Evolutionary conservation across 1,140 invertebrate genomes (phyloP).

Genomic region (Paraescarpia echinospica): DNA sequence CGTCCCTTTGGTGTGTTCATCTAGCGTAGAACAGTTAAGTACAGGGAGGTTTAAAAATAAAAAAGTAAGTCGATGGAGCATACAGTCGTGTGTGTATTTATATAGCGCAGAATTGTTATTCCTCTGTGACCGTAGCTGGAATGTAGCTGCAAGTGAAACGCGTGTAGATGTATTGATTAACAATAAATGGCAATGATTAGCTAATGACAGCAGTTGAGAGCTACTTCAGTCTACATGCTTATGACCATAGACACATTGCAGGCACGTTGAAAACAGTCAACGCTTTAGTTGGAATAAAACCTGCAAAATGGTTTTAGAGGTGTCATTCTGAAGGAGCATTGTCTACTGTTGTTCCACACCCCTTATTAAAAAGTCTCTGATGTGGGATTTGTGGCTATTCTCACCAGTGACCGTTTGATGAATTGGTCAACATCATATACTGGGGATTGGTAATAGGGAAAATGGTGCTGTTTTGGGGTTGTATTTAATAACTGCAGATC

Average conservation of each 20-base stretch:
- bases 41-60: background rate
- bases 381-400: background rate
- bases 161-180: conserved; percentile 6
- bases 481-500: background rate
- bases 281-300: background rate
- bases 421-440: background rate
- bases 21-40: background rate
- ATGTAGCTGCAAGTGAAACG: background rate
- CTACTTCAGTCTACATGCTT: background rate
- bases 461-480: background rate
- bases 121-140: background rate
- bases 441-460: background rate
- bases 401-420: background rate
- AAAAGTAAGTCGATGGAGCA: background rate
- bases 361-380: background rate
- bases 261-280: background rate
- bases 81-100: background rate
- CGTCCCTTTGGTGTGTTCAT: background rate
- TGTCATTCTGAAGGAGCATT: background rate
- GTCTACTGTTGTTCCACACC: background rate
- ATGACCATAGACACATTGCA: background rate
- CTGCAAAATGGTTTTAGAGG: background rate
- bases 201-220: conserved; percentile 4
- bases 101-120: background rate
- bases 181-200: conserved; percentile 1